Evolutionary conservation across 2,888 invertebrate species (phyloP), one percentile per base, ranked within the genome.

Genomic region (Andrena praecox): DNA sequence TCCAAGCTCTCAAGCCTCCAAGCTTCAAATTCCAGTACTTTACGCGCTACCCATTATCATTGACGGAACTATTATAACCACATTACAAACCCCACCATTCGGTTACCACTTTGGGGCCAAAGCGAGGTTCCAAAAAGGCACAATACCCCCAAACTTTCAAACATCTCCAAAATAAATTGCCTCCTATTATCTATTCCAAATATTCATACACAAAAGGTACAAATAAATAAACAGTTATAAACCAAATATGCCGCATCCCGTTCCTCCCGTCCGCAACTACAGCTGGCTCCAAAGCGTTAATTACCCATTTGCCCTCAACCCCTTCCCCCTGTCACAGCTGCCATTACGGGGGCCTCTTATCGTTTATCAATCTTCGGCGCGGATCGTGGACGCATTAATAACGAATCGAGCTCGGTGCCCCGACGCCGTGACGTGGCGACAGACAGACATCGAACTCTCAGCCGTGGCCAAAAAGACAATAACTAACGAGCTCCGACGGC

Each of bases 401-500:
- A 62, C 63, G 54, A 33, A 56, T 56, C 63, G 48, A 24, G 2
- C 20, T n/a, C 24, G 10, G 6, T 24, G 42, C 42, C 42, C 42
- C 16, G 16, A 33, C 54, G 52, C 67, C n/a, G 67, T 8, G 56
- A 56, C 24, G 20, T 7, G 31, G 7, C 31, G 31, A 33, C 20
- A 31, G 52, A 20, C 24, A 12, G 76, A 52, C 20, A 50, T 52
- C 31, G 33, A 56, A 63, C 33, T 29, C 31, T 20, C 12, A 31
- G n/a, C 35, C 56, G 16, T 16, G 42, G 31, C 16, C 0, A 24
- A 69, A 56, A 63, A 48, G 80, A 79, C 66, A n/a, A 31, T 48
- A 67, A 79, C 71, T 62, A 80, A 80, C 71, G 80, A 67, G 80
- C 33, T 35, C 52, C 48, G 67, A 62, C 60, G 62, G 5, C 67